Percentiles rank a stretch among this genome's conserved stretches.
These are phyloP conservation scores for Pelusios castaneus DNA, from an alignment of 2,113 vertebrate genomes.

Conservation along the genomic window DNA sequence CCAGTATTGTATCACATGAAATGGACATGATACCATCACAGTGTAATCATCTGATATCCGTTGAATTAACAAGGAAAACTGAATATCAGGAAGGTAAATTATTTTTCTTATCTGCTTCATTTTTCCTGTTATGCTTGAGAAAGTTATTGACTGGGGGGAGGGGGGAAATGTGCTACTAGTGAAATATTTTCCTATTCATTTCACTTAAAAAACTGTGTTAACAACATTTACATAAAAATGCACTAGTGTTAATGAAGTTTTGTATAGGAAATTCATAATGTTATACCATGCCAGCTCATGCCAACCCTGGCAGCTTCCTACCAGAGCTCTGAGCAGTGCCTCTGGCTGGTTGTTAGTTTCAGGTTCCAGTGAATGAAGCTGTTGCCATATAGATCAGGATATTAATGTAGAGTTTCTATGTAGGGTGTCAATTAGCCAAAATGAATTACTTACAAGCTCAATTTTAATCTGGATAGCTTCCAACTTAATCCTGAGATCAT, in stretches of 20 bases:
- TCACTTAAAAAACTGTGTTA: neutral
- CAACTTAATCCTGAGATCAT: neutral
- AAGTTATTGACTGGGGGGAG: neutral
- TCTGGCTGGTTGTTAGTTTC: neutral
- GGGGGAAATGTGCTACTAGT: neutral
- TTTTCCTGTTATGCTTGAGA: neutral
- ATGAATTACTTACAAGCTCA: neutral
- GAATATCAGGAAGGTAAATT: conserved; percentile 71
- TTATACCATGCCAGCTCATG: neutral
- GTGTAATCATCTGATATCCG: neutral
- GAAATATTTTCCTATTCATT: neutral
- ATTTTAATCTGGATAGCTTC: neutral
- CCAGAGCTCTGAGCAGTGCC: neutral
- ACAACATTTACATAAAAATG: conserved; percentile 1
- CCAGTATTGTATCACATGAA: conserved; percentile 26
- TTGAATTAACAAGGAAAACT: conserved; percentile 10
- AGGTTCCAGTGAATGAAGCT: conserved; percentile 17
- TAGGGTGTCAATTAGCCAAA: neutral
- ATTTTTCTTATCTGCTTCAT: neutral
- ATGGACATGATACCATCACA: conserved; percentile 60
- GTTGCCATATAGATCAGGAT: neutral
- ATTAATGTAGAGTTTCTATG: conserved; percentile 6
- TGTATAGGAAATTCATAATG: neutral
- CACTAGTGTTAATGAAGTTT: neutral
- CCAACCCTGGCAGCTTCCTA: neutral